A percentile compares a stretch with the other conserved stretches of the same genome.
Evolutionary conservation across 2,888 invertebrate species (phyloP).

Genomic region (Anaspis maculata): DNA sequence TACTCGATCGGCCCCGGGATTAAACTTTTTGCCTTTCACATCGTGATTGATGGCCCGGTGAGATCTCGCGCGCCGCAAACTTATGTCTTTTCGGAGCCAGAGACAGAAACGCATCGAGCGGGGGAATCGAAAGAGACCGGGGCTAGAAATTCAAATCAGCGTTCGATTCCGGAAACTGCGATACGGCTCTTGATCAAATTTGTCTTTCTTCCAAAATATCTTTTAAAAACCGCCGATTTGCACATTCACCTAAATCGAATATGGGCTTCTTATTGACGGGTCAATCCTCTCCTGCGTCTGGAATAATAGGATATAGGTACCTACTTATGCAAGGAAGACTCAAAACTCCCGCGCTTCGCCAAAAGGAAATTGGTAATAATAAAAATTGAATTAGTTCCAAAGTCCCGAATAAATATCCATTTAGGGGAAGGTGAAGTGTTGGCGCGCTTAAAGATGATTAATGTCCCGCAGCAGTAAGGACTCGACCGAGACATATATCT

Average conservation of each 20-base stretch:
- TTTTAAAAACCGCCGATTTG: too few species aligned
- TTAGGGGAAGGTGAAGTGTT: constrained; percentile 4
- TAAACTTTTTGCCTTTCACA: constrained; percentile 14
- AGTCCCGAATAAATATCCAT: constrained; percentile 8
- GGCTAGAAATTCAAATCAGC: too few species aligned
- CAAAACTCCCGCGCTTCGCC: constrained; percentile 1
- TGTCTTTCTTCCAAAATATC: too few species aligned
- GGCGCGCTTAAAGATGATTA: constrained; percentile 16
- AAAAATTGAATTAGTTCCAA: constrained; percentile 6
- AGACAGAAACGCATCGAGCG: constrained; percentile 4
- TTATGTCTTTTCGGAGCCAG: constrained; percentile 8
- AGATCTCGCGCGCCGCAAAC: constrained; percentile 7
- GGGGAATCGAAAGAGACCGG: too few species aligned
- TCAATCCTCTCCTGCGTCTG: too few species aligned
- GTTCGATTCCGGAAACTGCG: too few species aligned
- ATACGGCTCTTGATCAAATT: too few species aligned
- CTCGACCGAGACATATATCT: constrained; percentile 14
- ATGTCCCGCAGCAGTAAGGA: constrained; percentile 12
- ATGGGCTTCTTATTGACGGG: too few species aligned
- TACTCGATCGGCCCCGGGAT: constrained; percentile 7
- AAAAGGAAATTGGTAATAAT: too few species aligned
- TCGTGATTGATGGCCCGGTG: constrained; percentile 9
- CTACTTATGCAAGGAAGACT: too few species aligned
- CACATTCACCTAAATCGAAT: too few species aligned
- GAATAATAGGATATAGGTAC: too few species aligned